A percentile compares a stretch with the other conserved stretches of the same genome.
phyloP scores from a whole-genome alignment of 2,113 vertebrate species.

The Thryonomys swinderianus region DNA sequence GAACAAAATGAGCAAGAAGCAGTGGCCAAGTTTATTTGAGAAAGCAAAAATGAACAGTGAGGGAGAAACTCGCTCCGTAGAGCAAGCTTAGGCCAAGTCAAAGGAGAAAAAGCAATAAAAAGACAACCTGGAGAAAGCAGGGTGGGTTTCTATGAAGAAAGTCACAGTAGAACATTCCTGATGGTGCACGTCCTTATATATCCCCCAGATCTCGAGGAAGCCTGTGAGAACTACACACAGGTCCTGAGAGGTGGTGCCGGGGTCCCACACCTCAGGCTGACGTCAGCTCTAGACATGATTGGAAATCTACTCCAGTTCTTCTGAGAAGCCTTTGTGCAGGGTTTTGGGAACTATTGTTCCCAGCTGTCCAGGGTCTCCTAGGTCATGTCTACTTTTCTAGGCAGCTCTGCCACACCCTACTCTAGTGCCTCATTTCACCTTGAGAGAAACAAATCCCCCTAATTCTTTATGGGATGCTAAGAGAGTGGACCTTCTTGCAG shows the following conservation, averaged over 20 bases:
- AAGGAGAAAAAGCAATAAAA: neutral
- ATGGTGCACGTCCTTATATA: neutral
- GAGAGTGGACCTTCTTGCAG: neutral
- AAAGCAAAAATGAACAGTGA: neutral
- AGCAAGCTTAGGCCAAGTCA: neutral
- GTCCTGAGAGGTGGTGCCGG: neutral
- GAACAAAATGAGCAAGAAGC: neutral
- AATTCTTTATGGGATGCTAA: neutral
- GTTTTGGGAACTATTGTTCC: neutral
- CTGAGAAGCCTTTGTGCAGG: neutral
- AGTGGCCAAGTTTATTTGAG: neutral
- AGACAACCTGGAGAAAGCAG: neutral
- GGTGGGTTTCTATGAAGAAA: neutral
- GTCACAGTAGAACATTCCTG: neutral
- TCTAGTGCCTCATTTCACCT: neutral
- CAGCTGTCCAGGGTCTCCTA: neutral
- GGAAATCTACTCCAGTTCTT: neutral
- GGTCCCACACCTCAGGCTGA: neutral
- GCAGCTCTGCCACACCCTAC: neutral
- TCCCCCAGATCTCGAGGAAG: neutral
- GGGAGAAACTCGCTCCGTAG: neutral
- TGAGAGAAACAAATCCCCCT: neutral
- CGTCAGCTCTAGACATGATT: neutral
- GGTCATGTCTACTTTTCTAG: neutral
- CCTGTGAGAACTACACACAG: neutral